Conservation (phyloP, 2,888 invertebrate species). For the Dicyrtoma fusca region DNA sequence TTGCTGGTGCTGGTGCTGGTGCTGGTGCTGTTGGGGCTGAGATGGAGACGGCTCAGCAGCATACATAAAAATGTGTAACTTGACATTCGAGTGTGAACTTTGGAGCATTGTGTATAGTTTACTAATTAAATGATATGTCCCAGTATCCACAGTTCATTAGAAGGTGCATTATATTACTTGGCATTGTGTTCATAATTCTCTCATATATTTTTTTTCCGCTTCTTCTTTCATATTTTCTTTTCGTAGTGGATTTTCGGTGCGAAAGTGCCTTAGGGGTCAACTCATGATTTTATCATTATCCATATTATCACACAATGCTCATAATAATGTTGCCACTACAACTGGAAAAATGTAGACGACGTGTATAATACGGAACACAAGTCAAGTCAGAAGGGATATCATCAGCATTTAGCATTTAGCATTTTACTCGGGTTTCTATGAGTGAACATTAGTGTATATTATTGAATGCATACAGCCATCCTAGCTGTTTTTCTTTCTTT, state of each 20-base stretch:
- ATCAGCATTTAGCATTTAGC: no score
- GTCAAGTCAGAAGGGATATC: no score
- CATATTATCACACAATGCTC: conserved; percentile 29
- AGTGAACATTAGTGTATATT: no score
- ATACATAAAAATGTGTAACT: conserved; percentile 21
- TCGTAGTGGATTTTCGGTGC: conserved; percentile 16
- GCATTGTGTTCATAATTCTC: conserved; percentile 37
- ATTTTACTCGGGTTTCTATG: no score
- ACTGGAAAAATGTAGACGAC: no score
- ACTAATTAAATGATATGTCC: conserved; percentile 40
- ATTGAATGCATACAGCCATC: no score
- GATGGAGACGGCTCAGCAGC: conserved; percentile 2
- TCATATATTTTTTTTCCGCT: conserved; percentile 20
- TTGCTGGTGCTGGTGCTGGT: background rate
- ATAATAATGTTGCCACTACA: background rate
- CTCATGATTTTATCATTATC: conserved; percentile 31
- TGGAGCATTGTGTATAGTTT: conserved; percentile 26
- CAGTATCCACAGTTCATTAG: conserved; percentile 43
- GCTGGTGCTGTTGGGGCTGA: background rate
- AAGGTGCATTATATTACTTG: conserved; percentile 39
- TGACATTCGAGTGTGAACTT: conserved; percentile 39
- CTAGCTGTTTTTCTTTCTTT: no score
- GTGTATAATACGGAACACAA: no score
- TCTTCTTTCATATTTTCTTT: background rate
- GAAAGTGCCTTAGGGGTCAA: conserved; percentile 24